phyloP scores from a whole-genome alignment of 2,113 vertebrate species.

The Plotosus lineatus region DNA sequence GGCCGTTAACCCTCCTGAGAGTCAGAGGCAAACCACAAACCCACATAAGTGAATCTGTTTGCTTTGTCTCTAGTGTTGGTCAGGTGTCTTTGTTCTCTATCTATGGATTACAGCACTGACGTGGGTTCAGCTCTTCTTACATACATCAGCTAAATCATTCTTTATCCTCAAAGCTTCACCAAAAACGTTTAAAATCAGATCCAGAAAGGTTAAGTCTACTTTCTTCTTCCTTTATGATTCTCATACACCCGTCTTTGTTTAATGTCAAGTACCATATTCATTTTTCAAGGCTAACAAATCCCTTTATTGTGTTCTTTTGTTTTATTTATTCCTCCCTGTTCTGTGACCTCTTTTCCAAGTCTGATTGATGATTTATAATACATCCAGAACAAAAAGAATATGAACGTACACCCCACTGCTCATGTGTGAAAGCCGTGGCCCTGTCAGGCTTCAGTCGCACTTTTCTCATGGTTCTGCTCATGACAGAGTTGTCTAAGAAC shows the following conservation, averaged over 20 bases:
- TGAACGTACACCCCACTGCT: background rate
- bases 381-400: background rate
- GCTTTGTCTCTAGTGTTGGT: too few species aligned
- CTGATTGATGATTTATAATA: background rate
- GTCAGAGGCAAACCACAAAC: too few species aligned
- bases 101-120: too few species aligned
- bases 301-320: background rate
- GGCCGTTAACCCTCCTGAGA: too few species aligned
- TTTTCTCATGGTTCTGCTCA: conserved; percentile 59
- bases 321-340: background rate
- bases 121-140: too few species aligned
- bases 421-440: background rate
- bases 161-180: too few species aligned
- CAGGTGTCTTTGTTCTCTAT: too few species aligned
- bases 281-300: background rate
- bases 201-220: background rate
- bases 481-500: conserved; percentile 65
- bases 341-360: background rate
- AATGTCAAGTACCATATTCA: too few species aligned
- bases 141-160: too few species aligned
- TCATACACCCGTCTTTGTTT: too few species aligned
- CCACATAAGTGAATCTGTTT: too few species aligned
- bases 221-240: background rate
- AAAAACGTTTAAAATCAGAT: background rate
- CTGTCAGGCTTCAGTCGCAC: background rate